These are phyloP conservation scores for Leucophenga maculata DNA, from an alignment of 2,888 invertebrate genomes.

Conservation along the genomic window DNA sequence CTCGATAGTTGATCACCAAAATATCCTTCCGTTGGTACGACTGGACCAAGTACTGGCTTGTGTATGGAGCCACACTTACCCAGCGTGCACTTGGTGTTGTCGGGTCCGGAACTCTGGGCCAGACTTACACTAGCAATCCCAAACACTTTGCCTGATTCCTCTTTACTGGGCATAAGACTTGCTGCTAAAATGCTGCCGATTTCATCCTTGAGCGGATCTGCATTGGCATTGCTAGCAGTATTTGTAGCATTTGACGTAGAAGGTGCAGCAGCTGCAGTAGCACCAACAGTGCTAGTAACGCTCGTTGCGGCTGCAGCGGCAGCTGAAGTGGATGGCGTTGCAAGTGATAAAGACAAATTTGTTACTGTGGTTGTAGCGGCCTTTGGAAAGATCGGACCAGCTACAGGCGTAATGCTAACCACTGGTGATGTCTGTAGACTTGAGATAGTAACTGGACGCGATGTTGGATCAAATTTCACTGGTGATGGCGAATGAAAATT, in stretches of 20 bases:
- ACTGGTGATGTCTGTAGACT: slow-evolving; percentile 43
- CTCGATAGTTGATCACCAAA: slow-evolving; percentile 71
- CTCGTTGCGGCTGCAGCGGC: slow-evolving; percentile 44
- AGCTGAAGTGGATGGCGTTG: slow-evolving; percentile 33
- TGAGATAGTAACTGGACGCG: slow-evolving; percentile 35
- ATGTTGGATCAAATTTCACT: slow-evolving; percentile 54
- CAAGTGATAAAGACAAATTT: slow-evolving; percentile 44
- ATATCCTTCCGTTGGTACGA: slow-evolving; percentile 71
- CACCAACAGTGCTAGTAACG: slow-evolving; percentile 24
- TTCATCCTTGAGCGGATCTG: slow-evolving; percentile 69
- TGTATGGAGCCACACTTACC: slow-evolving; percentile 73
- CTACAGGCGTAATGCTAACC: slow-evolving; percentile 31
- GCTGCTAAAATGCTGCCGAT: slow-evolving; percentile 69
- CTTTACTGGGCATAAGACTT: slow-evolving; percentile 72
- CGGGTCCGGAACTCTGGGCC: slow-evolving; percentile 72
- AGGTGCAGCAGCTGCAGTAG: slow-evolving; percentile 22
- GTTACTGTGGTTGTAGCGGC: slow-evolving; percentile 11
- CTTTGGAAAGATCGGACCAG: slow-evolving; percentile 25
- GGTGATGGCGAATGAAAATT: slow-evolving; percentile 63
- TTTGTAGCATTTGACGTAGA: slow-evolving; percentile 20
- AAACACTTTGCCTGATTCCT: slow-evolving; percentile 73
- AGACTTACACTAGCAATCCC: slow-evolving; percentile 72
- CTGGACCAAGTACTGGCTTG: slow-evolving; percentile 71
- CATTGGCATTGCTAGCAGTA: slow-evolving; percentile 30
- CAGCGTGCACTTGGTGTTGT: slow-evolving; percentile 72